Base-by-base conservation (phyloP, 2,888 invertebrate genomes). In the Teinopalpus imperialis region DNA sequence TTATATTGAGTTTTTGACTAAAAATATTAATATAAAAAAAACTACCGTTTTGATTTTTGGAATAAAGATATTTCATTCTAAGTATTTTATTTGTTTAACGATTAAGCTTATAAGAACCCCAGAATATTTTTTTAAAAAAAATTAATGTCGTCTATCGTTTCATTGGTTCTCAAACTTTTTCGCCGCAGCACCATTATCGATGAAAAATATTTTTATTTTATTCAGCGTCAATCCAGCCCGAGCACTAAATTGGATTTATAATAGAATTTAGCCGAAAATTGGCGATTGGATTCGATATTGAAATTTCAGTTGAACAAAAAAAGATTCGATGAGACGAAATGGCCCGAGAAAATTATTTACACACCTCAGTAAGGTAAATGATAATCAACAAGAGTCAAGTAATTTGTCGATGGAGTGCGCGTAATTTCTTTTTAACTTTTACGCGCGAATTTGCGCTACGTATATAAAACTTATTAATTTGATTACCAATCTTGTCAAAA, bases 391-490 rank as follows among this genome's bases (percentile, higher is more conserved):
- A 30, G 9, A 27, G 29, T 24, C 8, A 10, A 41, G 23, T 40
- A 46, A 40, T 46, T 41, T 24, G 20, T 29, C 16, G 46, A 41
- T 41, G 46, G 35, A 8, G 32, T 35, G 20, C n/a, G 2, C 3
- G 30, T 36, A 34, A 40, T 46, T 46, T 26, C 21, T 35, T 13
- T 26, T 29, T 29, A 39, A 39, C 26, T 32, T 44, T 45, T 20
- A 20, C 5, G 31, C 26, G 13, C 14, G 31, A 39, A 39, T 34
- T 32, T 14, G 18, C 26, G 12, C 13, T 26, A 2, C 12, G 20
- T 20, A 12, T 44, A 14, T 44, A 39, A 34, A 32, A 45, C 34
- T 45, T 32, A 40, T 26, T 45, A 40, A 45, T 34, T 45, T 45
- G 32, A 45, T 45, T 45, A 39, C 31, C 2, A 6, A 1, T 29